phyloP scores from a whole-genome alignment of 1,140 invertebrate species.

The Drosophila sproati region DNA sequence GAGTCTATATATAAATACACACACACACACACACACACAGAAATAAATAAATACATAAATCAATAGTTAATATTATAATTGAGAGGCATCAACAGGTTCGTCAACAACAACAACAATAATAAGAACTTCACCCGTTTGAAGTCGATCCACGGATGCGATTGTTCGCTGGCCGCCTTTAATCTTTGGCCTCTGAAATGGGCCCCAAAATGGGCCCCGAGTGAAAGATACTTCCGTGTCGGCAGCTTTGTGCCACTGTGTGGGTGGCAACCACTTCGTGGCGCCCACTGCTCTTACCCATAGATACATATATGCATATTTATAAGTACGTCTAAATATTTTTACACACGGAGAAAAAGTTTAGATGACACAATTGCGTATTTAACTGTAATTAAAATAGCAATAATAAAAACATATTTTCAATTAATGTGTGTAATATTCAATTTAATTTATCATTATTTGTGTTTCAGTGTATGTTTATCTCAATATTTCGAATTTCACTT shows the following conservation, averaged over 20 bases:
- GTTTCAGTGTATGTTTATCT: too few relatives aligned
- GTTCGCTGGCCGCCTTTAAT: constrained; percentile 59
- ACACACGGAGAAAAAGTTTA: too few relatives aligned
- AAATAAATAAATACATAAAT: constrained; percentile 9
- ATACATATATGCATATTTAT: constrained; percentile 42
- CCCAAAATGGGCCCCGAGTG: constrained; percentile 40
- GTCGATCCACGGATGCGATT: constrained; percentile 52
- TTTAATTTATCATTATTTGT: too few relatives aligned
- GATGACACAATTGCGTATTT: too few relatives aligned
- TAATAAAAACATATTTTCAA: too few relatives aligned
- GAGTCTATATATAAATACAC: not conserved
- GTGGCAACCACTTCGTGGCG: constrained; percentile 61
- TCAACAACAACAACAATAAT: constrained; percentile 15
- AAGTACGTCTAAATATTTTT: constrained; percentile 72
- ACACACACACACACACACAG: not conserved
- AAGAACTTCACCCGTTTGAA: constrained; percentile 49
- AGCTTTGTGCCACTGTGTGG: constrained; percentile 55
- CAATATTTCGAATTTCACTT: too few relatives aligned
- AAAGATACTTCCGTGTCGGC: constrained; percentile 71
- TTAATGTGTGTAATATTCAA: too few relatives aligned
- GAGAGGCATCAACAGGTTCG: constrained; percentile 48
- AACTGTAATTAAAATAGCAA: too few relatives aligned
- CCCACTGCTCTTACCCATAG: constrained; percentile 8
- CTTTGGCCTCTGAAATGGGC: constrained; percentile 26
- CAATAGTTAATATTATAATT: constrained; percentile 61